A percentile compares a stretch with the other conserved stretches of the same genome.
Conservation (phyloP, 2,888 invertebrate genomes). For the Heteromyza rotundicornis region DNA sequence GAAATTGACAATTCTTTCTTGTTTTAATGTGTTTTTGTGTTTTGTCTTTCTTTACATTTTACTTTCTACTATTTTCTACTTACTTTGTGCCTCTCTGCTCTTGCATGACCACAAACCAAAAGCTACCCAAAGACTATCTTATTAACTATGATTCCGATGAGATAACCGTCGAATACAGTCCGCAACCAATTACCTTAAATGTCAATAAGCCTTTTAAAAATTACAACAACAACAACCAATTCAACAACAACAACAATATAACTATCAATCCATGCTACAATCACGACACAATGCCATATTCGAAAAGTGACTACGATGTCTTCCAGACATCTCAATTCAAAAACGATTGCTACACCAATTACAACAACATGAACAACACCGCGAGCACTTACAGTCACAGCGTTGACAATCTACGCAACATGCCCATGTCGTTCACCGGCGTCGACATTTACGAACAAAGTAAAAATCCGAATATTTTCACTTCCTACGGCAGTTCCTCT, state of each 20-base stretch:
- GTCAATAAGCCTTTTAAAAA: too few species aligned
- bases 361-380: conserved; percentile 27
- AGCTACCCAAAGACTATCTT: conserved; percentile 33
- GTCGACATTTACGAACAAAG: conserved; percentile 18
- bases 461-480: too few species aligned
- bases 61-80: neutral
- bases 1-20: neutral
- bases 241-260: conserved; percentile 27
- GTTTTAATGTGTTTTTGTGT: neutral
- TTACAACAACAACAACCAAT: neutral
- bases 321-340: conserved; percentile 34
- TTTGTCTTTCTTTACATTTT: too few species aligned
- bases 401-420: conserved; percentile 47
- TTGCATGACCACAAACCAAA: conserved; percentile 9
- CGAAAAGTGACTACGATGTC: conserved; percentile 35
- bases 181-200: conserved; percentile 46
- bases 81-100: neutral
- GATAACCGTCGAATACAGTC: conserved; percentile 33
- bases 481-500: conserved; percentile 22
- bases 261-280: conserved; percentile 15
- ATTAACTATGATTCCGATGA: conserved; percentile 43
- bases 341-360: conserved; percentile 23
- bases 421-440: conserved; percentile 36
- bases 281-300: conserved; percentile 25
- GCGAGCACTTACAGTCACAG: conserved; percentile 33